Base-by-base conservation (phyloP, 2,113 vertebrate species). In the Perca schrenkii region DNA sequence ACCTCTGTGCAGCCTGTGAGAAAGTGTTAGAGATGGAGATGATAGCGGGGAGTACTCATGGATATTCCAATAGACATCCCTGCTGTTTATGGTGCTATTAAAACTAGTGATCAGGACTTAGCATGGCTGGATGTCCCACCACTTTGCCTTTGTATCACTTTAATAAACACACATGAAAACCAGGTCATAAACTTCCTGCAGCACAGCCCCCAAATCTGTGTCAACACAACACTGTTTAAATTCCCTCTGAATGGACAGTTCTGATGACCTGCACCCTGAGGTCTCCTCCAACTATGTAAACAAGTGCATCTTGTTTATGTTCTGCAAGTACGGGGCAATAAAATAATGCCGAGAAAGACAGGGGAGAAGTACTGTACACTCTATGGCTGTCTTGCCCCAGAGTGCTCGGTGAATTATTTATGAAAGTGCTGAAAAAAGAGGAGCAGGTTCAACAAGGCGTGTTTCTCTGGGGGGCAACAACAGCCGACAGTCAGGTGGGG, bases 391-490 rank as follows among this genome's bases (percentile, higher is more conserved):
- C 83, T 63, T 83, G 86, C 73, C 83, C 81, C 85, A 72, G 86
- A 89, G 91, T 89, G 88, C 85, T 84, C 22, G 3, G 80, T 95
- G 87, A 94, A 94, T 94, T 92, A 94, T 94, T 93, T 88, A 95
- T 95, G 86, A 89, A 93, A 85, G 89, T 90, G 90, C 92, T 94
- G 94, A 94, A 91, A 91, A 89, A 92, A 90, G 89, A 89, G 84
- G 89, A 83, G 85, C 87, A 85, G 88, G 82, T 90, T 92, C 85
- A 91, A 91, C 87, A 85, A 83, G 83, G 85, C 85, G 36, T 80
- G 76, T 79, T 86, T 80, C 92, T 94, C 88, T 57, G 64, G 91
- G 91, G 91, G 87, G 70, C 40, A 62, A 79, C 84, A 89, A 72
- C 86, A 79, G 85, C 85, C 77, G 75, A 79, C 82, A 83, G 79